Percentiles rank a stretch among this genome's conserved stretches.
These are phyloP conservation scores for Pteronotus mesoamericanus DNA, from an alignment of 2,797 vertebrate genomes.

Conservation along the genomic window DNA sequence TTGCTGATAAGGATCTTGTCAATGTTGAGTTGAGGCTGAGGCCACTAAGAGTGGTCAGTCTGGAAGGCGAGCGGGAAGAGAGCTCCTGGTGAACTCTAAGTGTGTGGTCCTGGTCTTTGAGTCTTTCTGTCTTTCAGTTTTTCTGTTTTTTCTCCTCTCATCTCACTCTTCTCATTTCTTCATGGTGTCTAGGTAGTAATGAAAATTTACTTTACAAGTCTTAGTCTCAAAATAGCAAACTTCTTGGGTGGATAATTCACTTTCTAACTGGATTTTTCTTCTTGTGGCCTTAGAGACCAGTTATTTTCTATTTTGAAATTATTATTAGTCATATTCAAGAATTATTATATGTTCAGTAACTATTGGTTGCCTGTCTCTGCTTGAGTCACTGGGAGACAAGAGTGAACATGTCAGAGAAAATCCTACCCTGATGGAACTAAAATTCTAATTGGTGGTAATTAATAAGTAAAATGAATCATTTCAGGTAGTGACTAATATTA, in stretches of 20 bases:
- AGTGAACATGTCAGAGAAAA: not conserved
- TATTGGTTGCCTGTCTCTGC: not conserved
- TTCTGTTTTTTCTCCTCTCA: not conserved
- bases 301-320: not conserved
- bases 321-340: not conserved
- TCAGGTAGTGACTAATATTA: not conserved
- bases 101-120: not conserved
- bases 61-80: no score
- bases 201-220: not conserved
- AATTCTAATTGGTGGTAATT: not conserved
- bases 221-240: not conserved
- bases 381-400: not conserved
- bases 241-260: not conserved
- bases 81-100: not conserved
- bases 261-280: not conserved
- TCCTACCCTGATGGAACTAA: not conserved
- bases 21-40: not conserved
- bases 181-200: rapidly evolving
- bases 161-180: not conserved
- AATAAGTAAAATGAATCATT: not conserved
- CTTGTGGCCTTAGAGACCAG: not conserved
- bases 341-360: not conserved
- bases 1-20: not conserved
- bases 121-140: not conserved
- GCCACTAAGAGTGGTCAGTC: rapidly evolving